Percentiles rank a stretch among this genome's conserved stretches.
Conservation (phyloP, 2,888 invertebrate species). For the Alloscopus bannaensis region DNA sequence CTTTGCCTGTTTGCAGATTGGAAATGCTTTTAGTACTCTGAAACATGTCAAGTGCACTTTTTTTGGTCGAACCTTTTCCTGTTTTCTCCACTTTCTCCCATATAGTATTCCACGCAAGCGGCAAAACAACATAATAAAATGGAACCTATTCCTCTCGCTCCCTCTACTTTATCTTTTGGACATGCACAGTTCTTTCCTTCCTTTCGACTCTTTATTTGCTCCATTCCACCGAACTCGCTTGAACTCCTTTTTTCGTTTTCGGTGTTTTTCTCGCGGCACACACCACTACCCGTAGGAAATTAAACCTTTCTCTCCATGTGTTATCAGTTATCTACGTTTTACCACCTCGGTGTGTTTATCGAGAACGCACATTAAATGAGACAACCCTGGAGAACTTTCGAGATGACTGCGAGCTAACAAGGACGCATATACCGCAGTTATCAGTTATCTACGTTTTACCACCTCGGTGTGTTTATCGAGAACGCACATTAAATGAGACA, state of each 20-base stretch:
- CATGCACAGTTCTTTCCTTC: slow-evolving; percentile 16
- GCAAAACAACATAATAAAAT: slow-evolving; percentile 40
- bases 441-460: neutral
- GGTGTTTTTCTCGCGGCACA: neutral
- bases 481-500: neutral
- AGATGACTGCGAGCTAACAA: neutral
- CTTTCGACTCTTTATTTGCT: slow-evolving; percentile 14
- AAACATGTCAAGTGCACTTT: slow-evolving; percentile 17
- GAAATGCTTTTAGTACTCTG: too few species aligned
- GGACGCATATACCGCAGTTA: neutral
- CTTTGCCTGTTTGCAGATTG: too few species aligned
- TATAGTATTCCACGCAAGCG: neutral
- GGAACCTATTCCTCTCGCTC: slow-evolving; percentile 31
- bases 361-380: neutral
- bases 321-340: slow-evolving; percentile 29
- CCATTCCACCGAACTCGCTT: slow-evolving; percentile 34
- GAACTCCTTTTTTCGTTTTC: slow-evolving; percentile 10
- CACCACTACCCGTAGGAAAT: slow-evolving; percentile 48
- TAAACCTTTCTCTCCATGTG: slow-evolving; percentile 52
- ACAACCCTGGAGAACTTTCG: slow-evolving; percentile 29
- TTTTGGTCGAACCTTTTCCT: slow-evolving; percentile 17
- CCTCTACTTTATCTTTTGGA: slow-evolving; percentile 4
- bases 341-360: neutral
- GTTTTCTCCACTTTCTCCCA: neutral
- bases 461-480: neutral